Base-by-base conservation (phyloP, 2,888 invertebrate species). In the Athripsodes cinereus region DNA sequence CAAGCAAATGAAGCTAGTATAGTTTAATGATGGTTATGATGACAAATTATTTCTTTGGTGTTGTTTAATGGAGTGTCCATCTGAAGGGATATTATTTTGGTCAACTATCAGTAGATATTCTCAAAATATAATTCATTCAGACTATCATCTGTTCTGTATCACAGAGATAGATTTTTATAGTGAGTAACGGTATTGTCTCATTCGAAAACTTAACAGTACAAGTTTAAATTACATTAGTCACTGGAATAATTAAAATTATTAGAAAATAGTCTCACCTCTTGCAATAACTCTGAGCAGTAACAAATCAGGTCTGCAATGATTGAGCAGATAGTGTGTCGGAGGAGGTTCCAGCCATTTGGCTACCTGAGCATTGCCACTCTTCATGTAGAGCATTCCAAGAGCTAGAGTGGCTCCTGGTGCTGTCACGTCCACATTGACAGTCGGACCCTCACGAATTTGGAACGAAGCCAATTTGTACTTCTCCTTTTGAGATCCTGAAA, bases 381-480 rank as follows among this genome's bases (percentile, higher is more conserved):
- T 86, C 70, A 96, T 84, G 77, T 91, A 97, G 82, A 96, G 89
- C 66, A 98, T 82, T 0, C 96, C 97, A 2, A 99, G 78, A 0
- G 98, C 97, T 31, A 97, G 77, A 0, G 96, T 96, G 0, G 98
- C 96, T 1, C 96, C 96, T 0, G 97, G 96, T 1, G 95, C 89
- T 1, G 96, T 97, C 52, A 98, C 93, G 75, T 98, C 96, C 59
- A 95, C 86, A 75, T 98, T 98, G 50, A 95, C 91, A 1, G 85
- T 84, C 60, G 90, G 88, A 1, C 95, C 94, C 73, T 96, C 96
- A 54, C 92, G 83, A 63, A 94, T 90, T 74, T 93, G 92, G 71
- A 92, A 88, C 55, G 88, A 88, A 0, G 92, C 87, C 2, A 91
- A 85, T 71, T 90, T 92, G 72, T 92, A 93, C 68, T 92, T 91